Base-by-base conservation (phyloP, 2,797 vertebrate genomes). In the Heliangelus exortis region DNA sequence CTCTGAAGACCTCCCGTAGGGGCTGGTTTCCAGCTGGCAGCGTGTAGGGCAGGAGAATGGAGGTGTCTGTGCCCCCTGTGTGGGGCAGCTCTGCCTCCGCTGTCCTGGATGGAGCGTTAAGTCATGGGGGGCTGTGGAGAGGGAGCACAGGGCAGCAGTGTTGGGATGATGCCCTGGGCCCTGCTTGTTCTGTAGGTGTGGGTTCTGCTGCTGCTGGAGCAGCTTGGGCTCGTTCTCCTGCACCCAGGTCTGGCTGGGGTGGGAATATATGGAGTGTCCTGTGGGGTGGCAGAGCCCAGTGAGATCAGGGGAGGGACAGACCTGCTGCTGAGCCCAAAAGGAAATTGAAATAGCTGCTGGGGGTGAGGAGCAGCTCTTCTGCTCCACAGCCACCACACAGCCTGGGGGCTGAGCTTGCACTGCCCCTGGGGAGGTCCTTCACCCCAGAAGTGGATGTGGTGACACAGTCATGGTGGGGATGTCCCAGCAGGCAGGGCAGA, bases 111-210 rank as follows among this genome's bases (percentile, higher is more conserved):
- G 1, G 20, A 69, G 33, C 36, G n/a, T 54, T 25, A 3, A 11
- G 21, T 45, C 12, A 12, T 0, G 2, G 48, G n/a, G 33, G 28
- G 28, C 67, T 53, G 33, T 4, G 3, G 41, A 45, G 50, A 71
- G 77, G 57, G 41, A n/a, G 15, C n/a, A 2, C 0, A 3, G 48
- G 53, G 65, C 92, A 58, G 69, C 0, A 1, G 9, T 0, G 1
- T 2, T 87, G 88, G 43, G 47, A 43, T 0, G 21, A 12, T 63
- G 29, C 36, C 43, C 85, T 2, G 15, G 29, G 17, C 69, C 15
- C 2, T 0, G 5, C 3, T 15, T 83, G 36, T 66, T 41, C 65
- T 31, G 39, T 9, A 15, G 29, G 3, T 45, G 22, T 18, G 15
- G 6, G 4, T 12, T 75, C 84, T 34, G 41, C 43, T 65, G 58